Percentiles rank a stretch among this genome's conserved stretches.
Conservation (phyloP, 2,113 vertebrate genomes). For the Lasiurus borealis region DNA sequence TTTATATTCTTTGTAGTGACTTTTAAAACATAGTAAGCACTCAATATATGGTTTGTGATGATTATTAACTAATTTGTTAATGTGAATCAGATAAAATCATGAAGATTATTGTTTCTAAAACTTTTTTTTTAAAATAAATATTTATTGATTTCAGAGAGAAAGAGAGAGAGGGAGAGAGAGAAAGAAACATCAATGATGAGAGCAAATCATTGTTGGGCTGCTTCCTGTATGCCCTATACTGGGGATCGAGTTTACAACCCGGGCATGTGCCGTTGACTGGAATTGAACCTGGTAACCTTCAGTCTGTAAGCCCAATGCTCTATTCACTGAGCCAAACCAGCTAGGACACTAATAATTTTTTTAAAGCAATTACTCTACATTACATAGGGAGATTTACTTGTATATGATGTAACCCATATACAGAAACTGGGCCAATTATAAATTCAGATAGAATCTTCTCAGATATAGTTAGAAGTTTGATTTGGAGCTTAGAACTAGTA, state of each 20-base stretch:
- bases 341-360: background rate
- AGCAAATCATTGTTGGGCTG: no score
- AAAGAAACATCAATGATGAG: no score
- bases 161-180: no score
- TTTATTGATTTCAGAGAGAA: no score
- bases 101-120: slow-evolving; percentile 30
- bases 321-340: no score
- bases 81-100: background rate
- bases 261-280: no score
- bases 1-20: slow-evolving; percentile 37
- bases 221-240: no score
- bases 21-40: background rate
- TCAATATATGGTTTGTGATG: slow-evolving; percentile 25
- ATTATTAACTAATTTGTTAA: background rate
- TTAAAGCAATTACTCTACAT: background rate
- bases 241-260: no score
- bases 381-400: background rate
- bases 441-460: slow-evolving; percentile 9
- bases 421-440: slow-evolving; percentile 19
- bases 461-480: slow-evolving; percentile 46
- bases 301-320: no score
- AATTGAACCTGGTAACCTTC: no score
- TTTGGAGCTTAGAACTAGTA: background rate
- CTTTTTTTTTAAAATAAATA: background rate
- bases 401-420: background rate